Base-by-base conservation (phyloP, 2,113 vertebrate species). In the Podiceps cristatus region DNA sequence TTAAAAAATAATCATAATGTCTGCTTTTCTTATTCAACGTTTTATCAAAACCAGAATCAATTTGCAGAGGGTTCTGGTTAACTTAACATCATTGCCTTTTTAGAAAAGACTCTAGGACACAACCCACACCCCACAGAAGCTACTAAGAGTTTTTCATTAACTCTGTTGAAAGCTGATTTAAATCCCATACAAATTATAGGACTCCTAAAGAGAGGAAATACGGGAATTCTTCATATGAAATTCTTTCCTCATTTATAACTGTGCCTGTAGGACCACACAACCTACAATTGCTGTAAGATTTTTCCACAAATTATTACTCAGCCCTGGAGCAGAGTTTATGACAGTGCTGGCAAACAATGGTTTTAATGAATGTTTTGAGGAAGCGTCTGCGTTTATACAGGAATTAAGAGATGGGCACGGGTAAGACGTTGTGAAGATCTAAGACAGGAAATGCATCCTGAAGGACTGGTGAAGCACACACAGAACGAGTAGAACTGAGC, bases 331-430 rank as follows among this genome's bases (percentile, higher is more conserved):
- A n/a, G 66, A 62, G 55, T 91, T 90, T 72, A 55, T 87, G 77
- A 55, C 74, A 62, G 67, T 37, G 59, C 45, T 87, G 89, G 85
- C 62, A 93, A 93, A 85, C 62, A 69, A 5, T 40, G 71, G 77
- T 59, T 67, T 90, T 83, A 82, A 73, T 40, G 37, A 73, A 79
- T 66, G 67, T 88, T 93, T 88, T 73, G 67, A 53, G 94, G 90
- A 96, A 88, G 58, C 45, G 74, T 56, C 77, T 96, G 78, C 91
- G 66, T 96, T 96, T 92, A 71, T 33, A 50, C 12, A 50, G 67
- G 84, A 91, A 74, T 77, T 7, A 71, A 42, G 62, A 59, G 78
- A 58, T 33, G 73, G 80, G 53, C 24, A 82, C 2, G 58, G 49
- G 29, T 31, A 28, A 66, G 64, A 64, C n/a, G 27, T 63, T 31